Evolutionary conservation across 2,888 invertebrate species (phyloP), one percentile per base, ranked within the genome.

Genomic region (Caenorhabditis sulstoni): DNA sequence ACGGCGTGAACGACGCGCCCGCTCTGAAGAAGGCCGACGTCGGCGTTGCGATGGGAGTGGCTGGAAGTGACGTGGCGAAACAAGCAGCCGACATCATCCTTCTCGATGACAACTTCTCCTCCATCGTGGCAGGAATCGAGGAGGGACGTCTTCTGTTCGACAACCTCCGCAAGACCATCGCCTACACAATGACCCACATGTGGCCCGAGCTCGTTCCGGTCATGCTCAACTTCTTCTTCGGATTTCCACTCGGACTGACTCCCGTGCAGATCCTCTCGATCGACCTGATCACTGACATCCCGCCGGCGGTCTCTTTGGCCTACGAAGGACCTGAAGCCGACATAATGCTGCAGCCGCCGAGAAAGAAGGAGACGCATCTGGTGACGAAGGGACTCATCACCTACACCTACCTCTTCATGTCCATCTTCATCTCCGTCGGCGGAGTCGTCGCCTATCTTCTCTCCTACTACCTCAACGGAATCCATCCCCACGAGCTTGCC

Each of bases 131-230:
- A 16, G 82, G 82, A 66, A 82, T 82, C 23, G 73, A 78, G 59
- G 82, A 82, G 37, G 82, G 82, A 37, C 79, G 82, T 47, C 82
- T 82, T 39, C 78, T 82, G 2, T 82, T 82, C 58, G 82, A 82
- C 37, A 82, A 82, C 45, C 70, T 82, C 18, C 70, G 82, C 1
- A 82, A 82, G 37, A 86, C 87, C 29, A 86, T 87, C 58, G 87
- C 87, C 64, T 87, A 87, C 82, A 87, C 87, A 1, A 80, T 87
- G 71, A 85, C 86, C 14, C 87, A 87, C 65, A 79, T 87, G 80
- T 87, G 87, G 86, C 88, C 88, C 5, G 88, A 88, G 74, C 85
- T 88, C 9, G 87, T 86, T n/a, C 88, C 88, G 1, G 86, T 88
- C 45, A 84, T 88, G 71, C 78, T 88, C 59, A 88, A 88, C 67